A percentile compares a stretch with the other conserved stretches of the same genome.
These are phyloP conservation scores for Thaumatotibia leucotreta DNA, from an alignment of 1,140 invertebrate genomes.

Conservation along the genomic window DNA sequence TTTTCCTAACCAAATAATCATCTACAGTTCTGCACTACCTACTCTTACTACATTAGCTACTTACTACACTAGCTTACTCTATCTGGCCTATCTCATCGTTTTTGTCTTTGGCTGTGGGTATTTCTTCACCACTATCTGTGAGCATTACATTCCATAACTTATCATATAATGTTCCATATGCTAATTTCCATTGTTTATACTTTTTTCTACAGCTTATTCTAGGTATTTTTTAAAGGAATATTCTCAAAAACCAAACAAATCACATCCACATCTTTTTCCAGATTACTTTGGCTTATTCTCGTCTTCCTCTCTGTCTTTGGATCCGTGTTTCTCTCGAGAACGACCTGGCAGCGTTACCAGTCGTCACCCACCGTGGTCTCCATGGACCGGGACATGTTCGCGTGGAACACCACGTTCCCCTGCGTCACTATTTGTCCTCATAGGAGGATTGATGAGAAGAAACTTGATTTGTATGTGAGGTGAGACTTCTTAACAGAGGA, in stretches of 20 bases:
- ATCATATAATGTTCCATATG: too few species aligned
- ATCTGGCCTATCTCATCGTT: too few species aligned
- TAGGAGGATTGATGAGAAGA: conserved; percentile 70
- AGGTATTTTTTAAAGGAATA: not conserved
- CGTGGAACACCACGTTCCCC: conserved; percentile 84
- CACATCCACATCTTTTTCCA: conserved; percentile 17
- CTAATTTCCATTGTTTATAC: too few species aligned
- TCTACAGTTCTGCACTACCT: too few species aligned
- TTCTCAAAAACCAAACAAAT: not conserved
- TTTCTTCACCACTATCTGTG: too few species aligned
- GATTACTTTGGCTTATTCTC: conserved; percentile 54
- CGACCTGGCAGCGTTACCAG: conserved; percentile 81
- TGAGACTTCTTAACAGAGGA: conserved; percentile 43
- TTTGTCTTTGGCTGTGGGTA: too few species aligned
- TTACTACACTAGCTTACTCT: too few species aligned
- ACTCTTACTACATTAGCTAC: too few species aligned
- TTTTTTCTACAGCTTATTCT: too few species aligned
- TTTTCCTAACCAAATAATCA: too few species aligned
- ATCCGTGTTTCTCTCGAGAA: conserved; percentile 71
- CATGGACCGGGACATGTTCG: conserved; percentile 83
- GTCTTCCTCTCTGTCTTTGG: conserved; percentile 56
- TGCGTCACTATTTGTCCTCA: conserved; percentile 77
- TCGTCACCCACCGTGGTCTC: conserved; percentile 84
- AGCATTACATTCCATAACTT: too few species aligned
- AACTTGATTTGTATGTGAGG: conserved; percentile 71